phyloP scores from a whole-genome alignment of 2,797 vertebrate species.

The Hapalemur alaotrensis region DNA sequence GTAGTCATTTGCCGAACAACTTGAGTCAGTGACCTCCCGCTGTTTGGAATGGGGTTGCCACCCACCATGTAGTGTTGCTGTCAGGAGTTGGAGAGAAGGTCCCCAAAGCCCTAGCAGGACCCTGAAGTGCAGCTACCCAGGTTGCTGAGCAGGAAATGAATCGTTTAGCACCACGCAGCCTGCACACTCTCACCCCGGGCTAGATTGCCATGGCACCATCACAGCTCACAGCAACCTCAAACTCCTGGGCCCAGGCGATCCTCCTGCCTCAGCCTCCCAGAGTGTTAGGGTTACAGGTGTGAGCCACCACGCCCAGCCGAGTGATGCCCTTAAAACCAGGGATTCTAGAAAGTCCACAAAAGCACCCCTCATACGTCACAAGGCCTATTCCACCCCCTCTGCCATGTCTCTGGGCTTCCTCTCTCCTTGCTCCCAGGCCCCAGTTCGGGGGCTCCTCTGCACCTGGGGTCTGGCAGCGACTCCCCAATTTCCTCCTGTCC shows the following conservation, averaged over 20 bases:
- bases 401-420: accelerated
- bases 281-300: too few species aligned
- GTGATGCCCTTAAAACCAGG: not conserved
- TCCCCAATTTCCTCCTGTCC: not conserved
- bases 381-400: not conserved
- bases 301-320: too few species aligned
- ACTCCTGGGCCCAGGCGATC: too few species aligned
- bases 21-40: not conserved
- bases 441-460: not conserved
- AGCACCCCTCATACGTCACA: not conserved
- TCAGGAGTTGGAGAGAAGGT: not conserved
- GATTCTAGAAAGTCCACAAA: not conserved
- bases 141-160: not conserved
- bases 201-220: too few species aligned
- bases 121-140: not conserved
- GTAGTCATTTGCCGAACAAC: not conserved
- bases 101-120: not conserved
- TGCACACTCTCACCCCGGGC: not conserved
- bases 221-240: too few species aligned
- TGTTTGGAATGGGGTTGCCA: not conserved
- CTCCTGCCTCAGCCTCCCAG: too few species aligned
- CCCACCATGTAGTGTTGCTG: not conserved
- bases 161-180: not conserved
- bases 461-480: not conserved
- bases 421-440: accelerated